Evolutionary conservation across 37 sponge, comb jelly and placozoan species (phyloP), one percentile per base, ranked within the genome.

Genomic region (Theonella swinhoei): DNA sequence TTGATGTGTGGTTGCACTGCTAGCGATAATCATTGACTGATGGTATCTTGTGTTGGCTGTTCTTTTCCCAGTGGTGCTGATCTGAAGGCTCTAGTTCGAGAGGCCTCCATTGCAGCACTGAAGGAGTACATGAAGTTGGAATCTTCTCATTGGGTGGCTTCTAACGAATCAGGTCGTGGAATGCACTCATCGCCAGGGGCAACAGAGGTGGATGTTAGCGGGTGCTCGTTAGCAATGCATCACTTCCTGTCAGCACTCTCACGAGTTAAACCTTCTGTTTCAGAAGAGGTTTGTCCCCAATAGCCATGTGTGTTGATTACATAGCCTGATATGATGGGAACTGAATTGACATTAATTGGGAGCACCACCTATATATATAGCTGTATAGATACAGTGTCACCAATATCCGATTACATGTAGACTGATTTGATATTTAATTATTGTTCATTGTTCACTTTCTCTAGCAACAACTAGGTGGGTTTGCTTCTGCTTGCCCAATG

Each of bases 31-130:
- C n/a, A n/a, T n/a, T n/a, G n/a, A n/a, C n/a, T n/a, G n/a, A n/a
- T n/a, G n/a, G n/a, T n/a, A n/a, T n/a, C n/a, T n/a, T n/a, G n/a
- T n/a, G n/a, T n/a, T n/a, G n/a, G n/a, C n/a, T n/a, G n/a, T n/a
- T n/a, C 59, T 37, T 35, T 42, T 67, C 62, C 30, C 58, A 97
- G 97, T 7, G 99, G 99, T 58, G 99, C 99, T n/a, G 99, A 98
- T 54, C 68, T 98, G 68, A 81, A 66, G 82, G 95, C 97, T 22
- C 75, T 98, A 62, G 92, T 98, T 32, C 80, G 93, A 77, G 99
- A 98, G 59, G 97, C 99, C 3, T 85, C 97, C 70, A 80, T 88
- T 0, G 62, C 36, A 29, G 92, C 92, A 17, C 88, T 97, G 0
- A 88, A 72, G 59, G 84, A 91, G 39, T 70, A 70, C 73, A 91